These are phyloP conservation scores for Prinia subflava DNA, from an alignment of 2,113 vertebrate species.

Conservation along the genomic window DNA sequence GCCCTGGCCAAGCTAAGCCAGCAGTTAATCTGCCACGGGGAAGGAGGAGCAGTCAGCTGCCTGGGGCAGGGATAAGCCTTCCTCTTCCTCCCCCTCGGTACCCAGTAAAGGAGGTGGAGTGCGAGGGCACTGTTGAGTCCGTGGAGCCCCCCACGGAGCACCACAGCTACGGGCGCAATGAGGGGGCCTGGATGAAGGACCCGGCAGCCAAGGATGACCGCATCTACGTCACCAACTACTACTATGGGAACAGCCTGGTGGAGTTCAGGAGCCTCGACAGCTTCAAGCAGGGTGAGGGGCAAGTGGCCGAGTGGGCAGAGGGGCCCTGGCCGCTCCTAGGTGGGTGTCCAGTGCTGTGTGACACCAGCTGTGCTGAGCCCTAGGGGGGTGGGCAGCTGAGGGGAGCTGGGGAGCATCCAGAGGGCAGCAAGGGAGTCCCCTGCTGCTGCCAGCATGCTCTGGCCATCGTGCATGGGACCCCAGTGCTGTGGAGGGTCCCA, in stretches of 20 bases:
- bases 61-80: background rate
- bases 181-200: constrained; percentile 99
- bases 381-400: background rate
- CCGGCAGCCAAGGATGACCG: constrained; percentile 86
- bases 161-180: constrained; percentile 94
- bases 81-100: background rate
- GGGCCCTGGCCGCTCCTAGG: background rate
- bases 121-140: constrained; percentile 87
- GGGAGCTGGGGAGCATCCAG: background rate
- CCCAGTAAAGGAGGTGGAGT: constrained; percentile 81
- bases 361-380: fast-evolving
- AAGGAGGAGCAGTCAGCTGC: background rate
- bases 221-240: constrained; percentile 97
- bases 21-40: background rate
- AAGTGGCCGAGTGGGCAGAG: fast-evolving
- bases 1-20: background rate
- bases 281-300: constrained; percentile 90
- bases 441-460: fast-evolving
- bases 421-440: background rate
- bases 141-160: constrained; percentile 86
- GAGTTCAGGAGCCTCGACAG: constrained; percentile 96
- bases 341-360: background rate
- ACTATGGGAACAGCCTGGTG: constrained; percentile 94
- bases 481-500: background rate
- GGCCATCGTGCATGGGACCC: fast-evolving